Base-by-base conservation (phyloP, 1,140 invertebrate genomes). In the Ericerus pela region DNA sequence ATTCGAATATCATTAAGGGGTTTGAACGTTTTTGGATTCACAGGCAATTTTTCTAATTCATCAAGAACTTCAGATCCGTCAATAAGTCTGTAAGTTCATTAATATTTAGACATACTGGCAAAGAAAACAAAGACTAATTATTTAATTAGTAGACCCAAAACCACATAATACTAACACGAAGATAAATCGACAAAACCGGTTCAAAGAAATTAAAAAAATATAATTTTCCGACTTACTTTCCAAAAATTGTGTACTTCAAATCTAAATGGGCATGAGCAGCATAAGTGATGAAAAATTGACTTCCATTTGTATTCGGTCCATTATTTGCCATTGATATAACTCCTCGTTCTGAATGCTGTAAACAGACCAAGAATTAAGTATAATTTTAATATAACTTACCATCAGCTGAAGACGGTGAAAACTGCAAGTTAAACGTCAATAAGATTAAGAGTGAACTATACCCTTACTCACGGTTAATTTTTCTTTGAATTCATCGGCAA, bases 271-370 rank as follows among this genome's bases (percentile, higher is more conserved):
- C 84, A 64, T 98, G 93, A 58, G 91, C 81, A 4, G 77, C 81
- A 71, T 96, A 97, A 0, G 88, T 86, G 59, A 98, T 86, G 66
- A 97, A 99, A 72, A 98, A 99, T 69, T 99, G 95, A 64, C 90
- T 94, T n/a, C 81, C 86, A 77, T 98, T 99, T n/a, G 89, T 89
- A 68, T 98, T 95, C 12, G 92, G 90, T 18, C 94, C 94, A 75
- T 90, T 96, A 67, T 96, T 98, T n/a, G 95, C 95, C 93, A 98
- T 96, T 12, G 92, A 96, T 1, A 98, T 72, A 43, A 88, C 82
- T 2, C 95, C 95, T 66, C 92, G 75, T 6, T 77, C 72, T 66
- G 79, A 85, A 66, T 96, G 93, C 83, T 87, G 63, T 4, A 75
- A 75, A 65, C 62, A 56, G 63, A 62, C 41, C 47, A 22, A 51